Conservation (phyloP, 1,140 invertebrate genomes). For the Drosophila nasuta region DNA sequence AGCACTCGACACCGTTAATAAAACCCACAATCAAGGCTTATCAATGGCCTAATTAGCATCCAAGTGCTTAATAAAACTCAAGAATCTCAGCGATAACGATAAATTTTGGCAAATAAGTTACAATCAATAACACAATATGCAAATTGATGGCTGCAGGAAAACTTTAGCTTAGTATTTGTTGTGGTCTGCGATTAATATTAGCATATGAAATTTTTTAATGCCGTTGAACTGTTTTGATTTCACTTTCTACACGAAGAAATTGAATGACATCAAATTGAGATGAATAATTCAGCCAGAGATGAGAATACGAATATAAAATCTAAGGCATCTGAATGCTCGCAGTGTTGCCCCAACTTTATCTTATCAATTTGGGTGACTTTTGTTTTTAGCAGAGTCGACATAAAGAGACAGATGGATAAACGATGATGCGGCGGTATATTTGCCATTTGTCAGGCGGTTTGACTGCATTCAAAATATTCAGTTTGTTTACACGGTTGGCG, state of each 20-base stretch:
- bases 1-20: conserved; percentile 18
- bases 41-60: conserved; percentile 45
- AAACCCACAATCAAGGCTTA: conserved; percentile 17
- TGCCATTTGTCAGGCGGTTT: conserved; percentile 43
- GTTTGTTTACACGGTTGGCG: conserved; percentile 61
- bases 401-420: not conserved
- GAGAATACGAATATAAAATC: conserved; percentile 13
- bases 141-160: conserved; percentile 19
- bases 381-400: not conserved
- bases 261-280: conserved; percentile 29
- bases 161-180: not conserved
- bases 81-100: conserved; percentile 46
- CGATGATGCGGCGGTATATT: conserved; percentile 11
- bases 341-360: conserved; percentile 33
- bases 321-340: not conserved
- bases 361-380: conserved; percentile 19
- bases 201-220: conserved; percentile 62
- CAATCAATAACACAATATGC: conserved; percentile 7
- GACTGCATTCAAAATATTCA: conserved; percentile 52
- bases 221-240: conserved; percentile 64
- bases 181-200: conserved; percentile 40
- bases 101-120: conserved; percentile 25
- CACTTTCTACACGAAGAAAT: conserved; percentile 58
- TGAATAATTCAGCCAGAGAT: conserved; percentile 15
- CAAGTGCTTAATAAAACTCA: conserved; percentile 35